Evolutionary conservation across 1,140 invertebrate species (phyloP), one percentile per base, ranked within the genome.

Genomic region (Zaprionus capensis): DNA sequence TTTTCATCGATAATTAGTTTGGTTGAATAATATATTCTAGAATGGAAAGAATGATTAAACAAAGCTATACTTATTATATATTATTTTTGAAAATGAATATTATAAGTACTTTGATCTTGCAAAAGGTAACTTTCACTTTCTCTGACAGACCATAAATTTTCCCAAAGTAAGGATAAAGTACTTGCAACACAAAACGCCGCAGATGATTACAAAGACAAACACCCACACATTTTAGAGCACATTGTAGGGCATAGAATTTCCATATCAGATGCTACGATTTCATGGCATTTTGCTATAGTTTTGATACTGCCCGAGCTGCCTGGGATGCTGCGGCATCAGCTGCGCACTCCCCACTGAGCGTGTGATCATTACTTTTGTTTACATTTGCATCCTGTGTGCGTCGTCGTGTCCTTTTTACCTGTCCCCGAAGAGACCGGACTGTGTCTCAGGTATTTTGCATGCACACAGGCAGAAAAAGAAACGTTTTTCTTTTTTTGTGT

Each of bases 281-380:
- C 85, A 88, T 74, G 81, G 78, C 78, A 75, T 82, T 85, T 85
- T 76, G 81, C 75, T 70, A 75, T 64, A 90, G 81, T 82, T 88
- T 80, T 82, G 72, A 88, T 82, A 64, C 46, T 68, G 66, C 65
- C 63, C 76, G 77, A 79, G 55, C 9, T 14, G 68, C 38, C 80
- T 58, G 57, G 66, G 82, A 65, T 87, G 72, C 28, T 55, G 67
- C 80, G 59, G 77, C 75, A 73, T 72, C 80, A 72, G 69, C 56
- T 67, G 80, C 67, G n/a, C 69, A 76, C 84, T 57, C 77, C 82
- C 78, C 81, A 77, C 82, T 46, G 85, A 80, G 84, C 85, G 82
- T 90, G 86, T 91, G 85, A 90, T 90, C 86, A 83, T 62, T 72
- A 63, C 36, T 78, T 59, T 38, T 90, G 73, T 85, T 90, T 80